These are phyloP conservation scores for Lissonota sp. DNA, from an alignment of 2,888 invertebrate genomes.

Conservation along the genomic window DNA sequence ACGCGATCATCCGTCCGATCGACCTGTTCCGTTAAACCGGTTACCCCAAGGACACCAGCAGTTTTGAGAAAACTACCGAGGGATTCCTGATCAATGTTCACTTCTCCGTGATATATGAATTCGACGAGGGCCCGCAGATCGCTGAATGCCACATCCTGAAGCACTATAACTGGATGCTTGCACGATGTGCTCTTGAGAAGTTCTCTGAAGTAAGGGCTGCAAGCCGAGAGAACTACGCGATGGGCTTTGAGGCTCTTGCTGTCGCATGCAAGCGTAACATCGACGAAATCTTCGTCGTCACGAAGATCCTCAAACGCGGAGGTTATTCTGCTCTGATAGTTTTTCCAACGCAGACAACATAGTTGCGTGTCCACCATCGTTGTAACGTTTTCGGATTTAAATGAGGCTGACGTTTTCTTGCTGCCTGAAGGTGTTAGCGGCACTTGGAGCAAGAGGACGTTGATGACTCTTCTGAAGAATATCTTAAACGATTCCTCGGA, in stretches of 20 bases:
- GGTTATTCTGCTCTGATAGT: slow-evolving; percentile 97
- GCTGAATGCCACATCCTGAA: slow-evolving; percentile 96
- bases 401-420: too few species aligned
- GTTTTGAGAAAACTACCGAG: slow-evolving; percentile 95
- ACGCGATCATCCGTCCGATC: slow-evolving; percentile 86
- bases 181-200: slow-evolving; percentile 97
- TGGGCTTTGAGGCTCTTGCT: slow-evolving; percentile 96
- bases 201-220: slow-evolving; percentile 96
- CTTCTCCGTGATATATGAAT: slow-evolving; percentile 97
- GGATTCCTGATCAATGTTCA: slow-evolving; percentile 95
- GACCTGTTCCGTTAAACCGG: slow-evolving; percentile 93
- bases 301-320: slow-evolving; percentile 96
- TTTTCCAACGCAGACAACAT: slow-evolving; percentile 97
- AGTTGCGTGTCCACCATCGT: slow-evolving; percentile 97
- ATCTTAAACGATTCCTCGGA: too few species aligned
- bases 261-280: slow-evolving; percentile 96
- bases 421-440: too few species aligned
- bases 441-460: too few species aligned
- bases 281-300: slow-evolving; percentile 96
- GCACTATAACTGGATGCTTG: slow-evolving; percentile 97
- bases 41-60: slow-evolving; percentile 94
- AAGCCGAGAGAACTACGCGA: slow-evolving; percentile 94
- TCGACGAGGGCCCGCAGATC: slow-evolving; percentile 96
- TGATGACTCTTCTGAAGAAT: too few species aligned
- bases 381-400: slow-evolving; percentile 78